These are phyloP conservation scores for Chaetogeoica ovagalla DNA, from an alignment of 2,888 invertebrate genomes.

Conservation along the genomic window DNA sequence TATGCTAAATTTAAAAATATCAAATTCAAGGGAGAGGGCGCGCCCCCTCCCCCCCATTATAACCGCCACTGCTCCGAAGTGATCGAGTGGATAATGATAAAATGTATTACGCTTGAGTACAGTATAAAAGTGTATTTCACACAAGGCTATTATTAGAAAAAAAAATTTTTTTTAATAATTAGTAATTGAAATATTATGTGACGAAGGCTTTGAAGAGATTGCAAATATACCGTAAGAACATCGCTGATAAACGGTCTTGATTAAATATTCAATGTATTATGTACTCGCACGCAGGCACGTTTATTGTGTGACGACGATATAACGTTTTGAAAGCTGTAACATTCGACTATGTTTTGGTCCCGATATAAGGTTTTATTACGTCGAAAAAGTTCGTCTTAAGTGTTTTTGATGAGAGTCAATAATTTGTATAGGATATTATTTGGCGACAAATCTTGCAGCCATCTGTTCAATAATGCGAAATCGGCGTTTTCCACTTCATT, in stretches of 20 bases:
- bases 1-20: too few relatives aligned
- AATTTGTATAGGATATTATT: constrained; percentile 27
- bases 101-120: too few relatives aligned
- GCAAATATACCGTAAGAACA: constrained; percentile 1
- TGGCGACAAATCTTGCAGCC: constrained; percentile 61
- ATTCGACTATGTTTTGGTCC: background rate
- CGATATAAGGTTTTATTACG: background rate
- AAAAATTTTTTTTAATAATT: too few relatives aligned
- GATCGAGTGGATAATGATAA: too few relatives aligned
- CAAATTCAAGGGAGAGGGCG: too few relatives aligned
- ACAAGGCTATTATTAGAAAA: too few relatives aligned
- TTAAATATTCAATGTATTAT: background rate
- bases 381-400: background rate
- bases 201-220: background rate
- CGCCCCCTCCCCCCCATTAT: too few relatives aligned
- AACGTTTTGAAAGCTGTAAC: background rate
- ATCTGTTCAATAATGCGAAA: constrained; percentile 67
- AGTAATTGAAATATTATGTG: background rate
- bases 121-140: too few relatives aligned
- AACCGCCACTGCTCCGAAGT: too few relatives aligned
- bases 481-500: constrained; percentile 74
- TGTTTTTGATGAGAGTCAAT: constrained; percentile 26
- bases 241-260: background rate
- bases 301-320: background rate
- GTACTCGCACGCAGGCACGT: background rate